Conservation (phyloP, 2,113 vertebrate species). For the Rutilus rutilus region DNA sequence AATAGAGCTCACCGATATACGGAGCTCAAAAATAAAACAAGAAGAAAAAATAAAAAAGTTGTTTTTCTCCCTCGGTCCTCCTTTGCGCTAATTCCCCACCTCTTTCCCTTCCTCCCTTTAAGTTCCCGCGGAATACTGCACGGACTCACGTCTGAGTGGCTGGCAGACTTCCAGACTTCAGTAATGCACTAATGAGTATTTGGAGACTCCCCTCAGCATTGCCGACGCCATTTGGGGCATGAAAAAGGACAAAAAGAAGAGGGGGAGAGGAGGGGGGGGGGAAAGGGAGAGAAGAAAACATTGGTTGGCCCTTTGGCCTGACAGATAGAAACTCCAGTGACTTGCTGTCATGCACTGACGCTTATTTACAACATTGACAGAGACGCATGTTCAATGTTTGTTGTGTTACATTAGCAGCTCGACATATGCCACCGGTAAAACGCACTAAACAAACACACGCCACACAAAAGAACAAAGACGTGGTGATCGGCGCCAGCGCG, state of each 20-base stretch:
- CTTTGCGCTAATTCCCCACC: conserved; percentile 35
- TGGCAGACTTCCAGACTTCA: conserved; percentile 60
- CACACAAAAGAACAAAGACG: conserved; percentile 48
- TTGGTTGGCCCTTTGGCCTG: conserved; percentile 28
- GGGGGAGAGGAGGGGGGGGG: neutral
- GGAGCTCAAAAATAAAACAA: neutral
- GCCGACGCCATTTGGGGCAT: conserved; percentile 57
- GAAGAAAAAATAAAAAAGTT: conserved; percentile 4
- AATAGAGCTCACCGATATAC: neutral
- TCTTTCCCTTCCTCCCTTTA: conserved; percentile 22
- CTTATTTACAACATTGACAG: conserved; percentile 12
- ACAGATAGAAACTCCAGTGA: conserved; percentile 44
- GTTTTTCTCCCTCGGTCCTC: conserved; percentile 2
- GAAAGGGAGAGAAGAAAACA: conserved; percentile 6
- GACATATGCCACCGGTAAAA: conserved; percentile 34
- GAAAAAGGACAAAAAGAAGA: conserved; percentile 52
- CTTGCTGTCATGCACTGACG: conserved; percentile 30
- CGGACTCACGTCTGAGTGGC: conserved; percentile 21
- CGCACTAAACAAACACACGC: conserved; percentile 18
- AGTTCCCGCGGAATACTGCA: conserved; percentile 43
- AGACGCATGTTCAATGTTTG: conserved; percentile 6
- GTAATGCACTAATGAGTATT: conserved; percentile 63
- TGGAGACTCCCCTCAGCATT: conserved; percentile 58
- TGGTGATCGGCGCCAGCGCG: conserved; percentile 8
- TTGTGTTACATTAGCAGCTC: conserved; percentile 24